These are phyloP conservation scores for Melitaea cinxia DNA, from an alignment of 1,140 invertebrate genomes.

Conservation along the genomic window DNA sequence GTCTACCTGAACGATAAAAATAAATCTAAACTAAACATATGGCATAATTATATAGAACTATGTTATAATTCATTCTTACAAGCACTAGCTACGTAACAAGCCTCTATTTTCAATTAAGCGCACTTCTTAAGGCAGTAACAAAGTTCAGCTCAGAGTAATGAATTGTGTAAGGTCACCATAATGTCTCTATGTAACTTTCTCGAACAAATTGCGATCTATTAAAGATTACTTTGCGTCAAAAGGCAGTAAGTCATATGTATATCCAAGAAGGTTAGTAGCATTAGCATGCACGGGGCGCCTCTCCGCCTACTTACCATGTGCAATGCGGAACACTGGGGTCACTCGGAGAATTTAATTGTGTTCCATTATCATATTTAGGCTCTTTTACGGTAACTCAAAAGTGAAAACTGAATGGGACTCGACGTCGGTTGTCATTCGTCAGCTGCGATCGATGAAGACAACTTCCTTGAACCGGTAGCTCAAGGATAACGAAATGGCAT, in stretches of 20 bases:
- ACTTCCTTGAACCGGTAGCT: slow-evolving; percentile 63
- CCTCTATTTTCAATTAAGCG: background rate
- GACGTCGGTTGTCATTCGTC: slow-evolving; percentile 69
- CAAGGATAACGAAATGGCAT: slow-evolving; percentile 59
- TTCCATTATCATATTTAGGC: slow-evolving; percentile 81
- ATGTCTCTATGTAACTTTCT: slow-evolving; percentile 58
- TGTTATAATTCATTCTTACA: too few relatives aligned
- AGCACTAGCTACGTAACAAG: too few relatives aligned
- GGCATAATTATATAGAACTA: too few relatives aligned
- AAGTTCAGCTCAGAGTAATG: background rate
- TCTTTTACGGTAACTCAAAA: slow-evolving; percentile 81
- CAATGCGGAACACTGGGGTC: slow-evolving; percentile 77
- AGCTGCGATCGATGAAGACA: slow-evolving; percentile 73
- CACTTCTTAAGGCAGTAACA: background rate
- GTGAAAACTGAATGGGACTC: slow-evolving; percentile 76
- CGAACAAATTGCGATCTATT: slow-evolving; percentile 62
- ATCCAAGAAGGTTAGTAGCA: slow-evolving; percentile 62
- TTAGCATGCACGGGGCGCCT: slow-evolving; percentile 65
- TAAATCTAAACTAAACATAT: too few relatives aligned
- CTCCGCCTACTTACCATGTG: slow-evolving; percentile 75
- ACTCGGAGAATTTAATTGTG: slow-evolving; percentile 80
- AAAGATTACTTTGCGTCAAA: slow-evolving; percentile 63
- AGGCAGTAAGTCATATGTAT: slow-evolving; percentile 60
- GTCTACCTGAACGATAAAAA: too few relatives aligned
- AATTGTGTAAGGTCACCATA: slow-evolving; percentile 8